Conservation (phyloP, 2,797 vertebrate species). For the Xyrichtys novacula region DNA sequence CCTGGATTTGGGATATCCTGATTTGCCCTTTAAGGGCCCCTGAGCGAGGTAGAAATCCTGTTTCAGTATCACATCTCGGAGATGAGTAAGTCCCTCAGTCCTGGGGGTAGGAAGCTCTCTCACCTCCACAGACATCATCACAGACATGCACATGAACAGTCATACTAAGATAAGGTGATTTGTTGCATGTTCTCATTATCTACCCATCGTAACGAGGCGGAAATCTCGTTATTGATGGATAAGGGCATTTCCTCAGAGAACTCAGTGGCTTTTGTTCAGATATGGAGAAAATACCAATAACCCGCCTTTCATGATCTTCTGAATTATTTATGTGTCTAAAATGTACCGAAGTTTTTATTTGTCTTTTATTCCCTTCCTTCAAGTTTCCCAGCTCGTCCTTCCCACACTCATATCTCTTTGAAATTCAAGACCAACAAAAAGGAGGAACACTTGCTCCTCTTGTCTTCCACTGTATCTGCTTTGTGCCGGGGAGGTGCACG, state of each 20-base stretch:
- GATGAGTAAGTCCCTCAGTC: constrained; percentile 16
- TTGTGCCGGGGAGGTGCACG: constrained; percentile 51
- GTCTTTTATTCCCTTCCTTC: constrained; percentile 30
- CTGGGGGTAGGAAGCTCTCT: not conserved
- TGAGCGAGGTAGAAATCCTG: not conserved
- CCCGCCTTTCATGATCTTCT: constrained; percentile 6
- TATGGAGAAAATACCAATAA: constrained; percentile 31
- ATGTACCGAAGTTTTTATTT: too few species aligned
- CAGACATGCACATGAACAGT: constrained; percentile 8
- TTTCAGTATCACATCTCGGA: not conserved
- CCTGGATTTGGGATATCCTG: not conserved
- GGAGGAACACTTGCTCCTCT: constrained; percentile 63
- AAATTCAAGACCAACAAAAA: constrained; percentile 60
- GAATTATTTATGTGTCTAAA: constrained; percentile 47
- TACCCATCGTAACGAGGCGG: constrained; percentile 53
- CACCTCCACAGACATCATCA: not conserved
- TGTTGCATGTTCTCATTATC: constrained; percentile 58
- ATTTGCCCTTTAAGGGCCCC: not conserved
- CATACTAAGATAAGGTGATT: constrained; percentile 67
- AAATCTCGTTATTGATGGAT: constrained; percentile 56
- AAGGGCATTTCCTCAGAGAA: constrained; percentile 28
- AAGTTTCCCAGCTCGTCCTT: constrained; percentile 26
- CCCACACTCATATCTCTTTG: constrained; percentile 57
- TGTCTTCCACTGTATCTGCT: constrained; percentile 62
- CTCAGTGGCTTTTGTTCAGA: constrained; percentile 32